These are phyloP conservation scores for Temnothorax nylanderi DNA, from an alignment of 1,140 invertebrate genomes.

Conservation along the genomic window DNA sequence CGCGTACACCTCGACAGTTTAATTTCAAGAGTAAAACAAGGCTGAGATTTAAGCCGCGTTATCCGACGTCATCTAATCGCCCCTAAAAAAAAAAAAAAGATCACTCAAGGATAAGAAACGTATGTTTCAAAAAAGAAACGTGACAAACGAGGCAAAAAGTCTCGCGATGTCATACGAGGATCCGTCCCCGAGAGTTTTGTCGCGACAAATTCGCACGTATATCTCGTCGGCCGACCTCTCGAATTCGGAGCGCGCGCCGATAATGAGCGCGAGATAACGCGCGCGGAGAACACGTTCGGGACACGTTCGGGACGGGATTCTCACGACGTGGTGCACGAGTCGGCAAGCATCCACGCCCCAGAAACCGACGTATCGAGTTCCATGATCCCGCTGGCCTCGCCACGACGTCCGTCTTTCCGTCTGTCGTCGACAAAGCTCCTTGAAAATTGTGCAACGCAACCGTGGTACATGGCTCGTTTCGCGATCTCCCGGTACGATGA, in stretches of 20 bases:
- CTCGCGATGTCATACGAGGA: background rate
- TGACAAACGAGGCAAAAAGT: background rate
- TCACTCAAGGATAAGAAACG: background rate
- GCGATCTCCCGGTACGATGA: conserved; percentile 53
- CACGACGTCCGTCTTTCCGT: background rate
- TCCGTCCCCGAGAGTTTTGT: background rate
- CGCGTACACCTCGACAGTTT: conserved; percentile 1
- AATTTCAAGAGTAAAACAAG: conserved; percentile 11
- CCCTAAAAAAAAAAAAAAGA: background rate
- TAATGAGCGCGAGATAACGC: conserved; percentile 34
- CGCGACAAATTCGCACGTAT: background rate
- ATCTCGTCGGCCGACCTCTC: conserved; percentile 1
- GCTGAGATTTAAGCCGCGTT: background rate
- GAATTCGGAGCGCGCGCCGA: conserved; percentile 25
- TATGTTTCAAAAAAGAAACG: background rate
- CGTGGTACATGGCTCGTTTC: conserved; percentile 48
- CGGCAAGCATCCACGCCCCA: conserved; percentile 62
- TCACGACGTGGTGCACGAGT: conserved; percentile 51
- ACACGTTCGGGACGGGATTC: conserved; percentile 67
- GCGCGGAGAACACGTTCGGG: conserved; percentile 18
- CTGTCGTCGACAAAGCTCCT: conserved; percentile 23
- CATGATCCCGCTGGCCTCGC: conserved; percentile 59
- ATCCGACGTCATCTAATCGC: background rate
- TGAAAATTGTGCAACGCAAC: conserved; percentile 67
- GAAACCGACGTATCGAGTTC: conserved; percentile 71